Evolutionary conservation across 2,113 vertebrate species (phyloP), one percentile per base, ranked within the genome.

Genomic region (Mormyrus iriodes): DNA sequence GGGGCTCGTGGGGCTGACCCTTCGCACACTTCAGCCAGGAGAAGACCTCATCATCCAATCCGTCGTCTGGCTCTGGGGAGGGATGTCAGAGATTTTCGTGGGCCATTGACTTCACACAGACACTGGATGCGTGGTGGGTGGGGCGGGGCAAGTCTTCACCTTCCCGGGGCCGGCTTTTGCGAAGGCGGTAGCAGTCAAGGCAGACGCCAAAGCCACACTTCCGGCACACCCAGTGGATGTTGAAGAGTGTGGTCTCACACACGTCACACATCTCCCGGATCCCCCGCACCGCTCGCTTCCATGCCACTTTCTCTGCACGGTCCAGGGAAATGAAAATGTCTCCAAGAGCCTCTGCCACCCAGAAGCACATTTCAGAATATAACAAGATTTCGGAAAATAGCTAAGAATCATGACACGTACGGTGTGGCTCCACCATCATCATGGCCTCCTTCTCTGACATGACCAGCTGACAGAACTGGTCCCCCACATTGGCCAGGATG

Each of bases 391-490:
- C 8, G 13, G 10, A 31, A 27, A 31, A 65, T 8, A 55, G 19
- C 0, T 12, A 48, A 46, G 35, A 46, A 44, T 48, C 61, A 4
- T 6, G 12, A 82, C 55, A 94, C 98, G 96, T 96, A 99, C 98
- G 98, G 94, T 99, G 98, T 91, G 98, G 98, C 90, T 99, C 98
- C 90, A 99, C 98, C 97, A 99, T 98, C 98, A 98, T 99, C 98
- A 99, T 99, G 85, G 98, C 98, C 90, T 99, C 98, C 91, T 99
- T 99, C 93, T 99, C 98, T 24, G 98, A 99, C 98, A 99, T 99
- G 92, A 99, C 98, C 5, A 99, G 95, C 93, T 99, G 98, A 92
- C 98, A 99, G 93, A 99, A 99, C 94, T 99, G 98, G 95, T 99
- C 98, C 61, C 98, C 98, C 90, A 99, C 98, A 19, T 99, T 99